Conservation (phyloP, 1,140 invertebrate genomes). For the Parapsyche elsis region DNA sequence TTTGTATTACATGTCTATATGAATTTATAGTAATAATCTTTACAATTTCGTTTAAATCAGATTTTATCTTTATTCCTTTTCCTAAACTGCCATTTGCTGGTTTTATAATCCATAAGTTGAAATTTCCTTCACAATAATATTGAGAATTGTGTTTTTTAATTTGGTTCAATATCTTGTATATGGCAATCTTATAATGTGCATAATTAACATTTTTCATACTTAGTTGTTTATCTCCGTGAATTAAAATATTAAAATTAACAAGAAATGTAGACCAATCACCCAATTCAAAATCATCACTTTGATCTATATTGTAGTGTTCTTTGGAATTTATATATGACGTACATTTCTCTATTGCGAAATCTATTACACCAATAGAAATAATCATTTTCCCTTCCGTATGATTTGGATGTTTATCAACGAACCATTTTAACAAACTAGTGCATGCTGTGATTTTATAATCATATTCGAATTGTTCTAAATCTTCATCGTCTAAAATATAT, state of each 20-base stretch:
- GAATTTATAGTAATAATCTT: constrained; percentile 67
- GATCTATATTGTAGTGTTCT: constrained; percentile 68
- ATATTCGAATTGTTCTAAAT: constrained; percentile 67
- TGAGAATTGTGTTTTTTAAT: constrained; percentile 73
- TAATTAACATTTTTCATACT: constrained; percentile 63
- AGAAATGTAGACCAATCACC: constrained; percentile 81
- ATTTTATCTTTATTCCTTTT: constrained; percentile 78
- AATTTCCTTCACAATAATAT: constrained; percentile 78
- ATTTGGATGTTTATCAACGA: constrained; percentile 67
- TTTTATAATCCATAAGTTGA: constrained; percentile 95
- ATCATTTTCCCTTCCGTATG: neutral
- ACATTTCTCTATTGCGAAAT: too few relatives aligned
- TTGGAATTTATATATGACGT: constrained; percentile 63
- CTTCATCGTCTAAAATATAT: constrained; percentile 66
- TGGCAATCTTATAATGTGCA: constrained; percentile 66
- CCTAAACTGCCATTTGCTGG: constrained; percentile 88
- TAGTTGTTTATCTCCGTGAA: constrained; percentile 62
- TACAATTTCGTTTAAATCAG: constrained; percentile 73
- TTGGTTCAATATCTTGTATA: constrained; percentile 70
- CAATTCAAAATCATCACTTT: constrained; percentile 43
- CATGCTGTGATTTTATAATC: constrained; percentile 84
- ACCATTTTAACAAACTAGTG: constrained; percentile 81
- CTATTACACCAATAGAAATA: too few relatives aligned
- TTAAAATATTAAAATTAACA: constrained; percentile 67
- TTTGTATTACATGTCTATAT: constrained; percentile 87